These are phyloP conservation scores for Vidua macroura DNA, from an alignment of 2,113 vertebrate species.

Conservation along the genomic window DNA sequence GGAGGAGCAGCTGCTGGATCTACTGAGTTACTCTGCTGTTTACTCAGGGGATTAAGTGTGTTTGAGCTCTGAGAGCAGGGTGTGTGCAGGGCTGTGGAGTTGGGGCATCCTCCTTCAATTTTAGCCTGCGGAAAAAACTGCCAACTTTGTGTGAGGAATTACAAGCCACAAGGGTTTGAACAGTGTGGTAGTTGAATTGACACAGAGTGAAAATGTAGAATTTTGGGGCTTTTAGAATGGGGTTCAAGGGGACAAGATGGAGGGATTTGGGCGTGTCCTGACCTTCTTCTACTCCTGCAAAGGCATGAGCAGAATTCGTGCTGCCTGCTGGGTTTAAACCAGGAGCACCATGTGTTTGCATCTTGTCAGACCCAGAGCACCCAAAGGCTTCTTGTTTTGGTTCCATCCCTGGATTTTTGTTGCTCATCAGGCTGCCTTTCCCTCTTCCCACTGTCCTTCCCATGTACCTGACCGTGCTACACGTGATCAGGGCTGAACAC, in stretches of 20 bases:
- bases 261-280: too few species aligned
- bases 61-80: not conserved
- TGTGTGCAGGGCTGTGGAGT: not conserved
- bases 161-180: too few species aligned
- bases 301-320: not conserved
- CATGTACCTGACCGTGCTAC: accelerated
- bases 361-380: not conserved
- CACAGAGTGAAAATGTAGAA: too few species aligned
- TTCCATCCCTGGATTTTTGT: accelerated
- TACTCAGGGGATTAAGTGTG: not conserved
- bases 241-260: too few species aligned
- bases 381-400: accelerated
- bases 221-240: too few species aligned
- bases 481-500: accelerated
- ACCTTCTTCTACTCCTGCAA: not conserved
- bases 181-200: too few species aligned
- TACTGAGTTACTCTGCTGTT: not conserved
- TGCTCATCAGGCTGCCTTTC: not conserved
- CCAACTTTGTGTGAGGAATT: too few species aligned
- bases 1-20: not conserved
- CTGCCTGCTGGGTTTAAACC: not conserved
- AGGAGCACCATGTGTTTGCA: accelerated
- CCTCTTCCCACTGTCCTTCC: not conserved
- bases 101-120: not conserved
- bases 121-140: too few species aligned